These are phyloP conservation scores for Rhagonycha fulva DNA, from an alignment of 2,888 invertebrate species.

Conservation along the genomic window DNA sequence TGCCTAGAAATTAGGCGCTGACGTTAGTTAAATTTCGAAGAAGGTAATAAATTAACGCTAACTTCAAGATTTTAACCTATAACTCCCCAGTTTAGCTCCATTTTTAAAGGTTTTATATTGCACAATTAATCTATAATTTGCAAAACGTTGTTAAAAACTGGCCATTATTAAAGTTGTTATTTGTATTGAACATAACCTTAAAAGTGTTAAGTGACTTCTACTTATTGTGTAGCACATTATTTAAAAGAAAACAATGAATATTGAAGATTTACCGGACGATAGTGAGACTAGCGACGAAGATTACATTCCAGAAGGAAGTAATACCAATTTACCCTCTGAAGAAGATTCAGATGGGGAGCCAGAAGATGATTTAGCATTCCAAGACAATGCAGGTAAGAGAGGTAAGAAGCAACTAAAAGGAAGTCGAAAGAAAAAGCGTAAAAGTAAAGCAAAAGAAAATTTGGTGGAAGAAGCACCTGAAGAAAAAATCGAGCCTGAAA, in stretches of 20 bases:
- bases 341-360: slow-evolving; percentile 68
- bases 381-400: slow-evolving; percentile 51
- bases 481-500: slow-evolving; percentile 54
- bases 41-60: neutral
- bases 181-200: neutral
- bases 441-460: neutral
- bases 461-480: slow-evolving; percentile 29
- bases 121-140: neutral
- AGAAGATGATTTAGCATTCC: slow-evolving; percentile 63
- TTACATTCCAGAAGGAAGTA: slow-evolving; percentile 69
- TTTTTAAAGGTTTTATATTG: neutral
- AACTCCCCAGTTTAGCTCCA: neutral
- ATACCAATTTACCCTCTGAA: slow-evolving; percentile 66
- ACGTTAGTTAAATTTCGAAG: neutral
- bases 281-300: slow-evolving; percentile 81
- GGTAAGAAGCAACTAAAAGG: slow-evolving; percentile 42
- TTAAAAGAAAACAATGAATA: slow-evolving; percentile 29
- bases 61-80: neutral
- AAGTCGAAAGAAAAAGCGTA: slow-evolving; percentile 36
- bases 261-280: slow-evolving; percentile 50
- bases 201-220: neutral
- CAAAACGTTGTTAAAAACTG: neutral
- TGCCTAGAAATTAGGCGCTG: neutral
- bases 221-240: neutral
- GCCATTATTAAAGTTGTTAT: neutral